These are phyloP conservation scores for Cecropterus lyciades DNA, from an alignment of 1,140 invertebrate genomes.

Conservation along the genomic window DNA sequence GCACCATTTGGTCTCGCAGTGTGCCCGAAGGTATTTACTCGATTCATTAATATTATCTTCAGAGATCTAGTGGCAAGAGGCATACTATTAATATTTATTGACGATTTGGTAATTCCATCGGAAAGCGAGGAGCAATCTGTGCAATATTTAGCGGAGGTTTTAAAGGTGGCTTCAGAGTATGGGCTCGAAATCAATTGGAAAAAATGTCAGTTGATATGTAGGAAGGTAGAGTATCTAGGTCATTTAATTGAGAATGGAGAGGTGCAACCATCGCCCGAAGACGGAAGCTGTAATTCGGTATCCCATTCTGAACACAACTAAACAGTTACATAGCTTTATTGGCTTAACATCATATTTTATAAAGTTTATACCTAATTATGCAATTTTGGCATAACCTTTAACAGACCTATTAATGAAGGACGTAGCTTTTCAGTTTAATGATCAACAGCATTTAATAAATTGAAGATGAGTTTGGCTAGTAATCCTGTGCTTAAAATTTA, in stretches of 20 bases:
- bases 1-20: constrained; percentile 58
- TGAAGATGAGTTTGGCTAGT: constrained; percentile 42
- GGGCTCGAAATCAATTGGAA: constrained; percentile 41
- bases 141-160: constrained; percentile 35
- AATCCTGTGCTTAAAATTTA: constrained; percentile 62
- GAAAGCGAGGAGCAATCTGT: neutral
- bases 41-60: constrained; percentile 50
- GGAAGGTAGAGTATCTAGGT: constrained; percentile 49
- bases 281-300: constrained; percentile 40
- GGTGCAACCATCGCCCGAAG: constrained; percentile 36
- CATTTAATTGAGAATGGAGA: constrained; percentile 34
- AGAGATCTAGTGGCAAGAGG: constrained; percentile 32
- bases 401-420: constrained; percentile 54
- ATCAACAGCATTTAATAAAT: constrained; percentile 37
- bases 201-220: constrained; percentile 53
- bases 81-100: constrained; percentile 36
- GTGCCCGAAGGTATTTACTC: constrained; percentile 60
- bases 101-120: constrained; percentile 43
- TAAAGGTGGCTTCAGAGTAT: constrained; percentile 28
- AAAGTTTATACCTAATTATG: constrained; percentile 56
- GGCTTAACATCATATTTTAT: constrained; percentile 53
- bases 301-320: constrained; percentile 44
- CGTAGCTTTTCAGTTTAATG: constrained; percentile 40
- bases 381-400: constrained; percentile 54
- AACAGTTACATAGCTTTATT: constrained; percentile 41